A percentile compares a stretch with the other conserved stretches of the same genome.
Conservation (phyloP, 2,797 vertebrate species). For the Argya squamiceps region DNA sequence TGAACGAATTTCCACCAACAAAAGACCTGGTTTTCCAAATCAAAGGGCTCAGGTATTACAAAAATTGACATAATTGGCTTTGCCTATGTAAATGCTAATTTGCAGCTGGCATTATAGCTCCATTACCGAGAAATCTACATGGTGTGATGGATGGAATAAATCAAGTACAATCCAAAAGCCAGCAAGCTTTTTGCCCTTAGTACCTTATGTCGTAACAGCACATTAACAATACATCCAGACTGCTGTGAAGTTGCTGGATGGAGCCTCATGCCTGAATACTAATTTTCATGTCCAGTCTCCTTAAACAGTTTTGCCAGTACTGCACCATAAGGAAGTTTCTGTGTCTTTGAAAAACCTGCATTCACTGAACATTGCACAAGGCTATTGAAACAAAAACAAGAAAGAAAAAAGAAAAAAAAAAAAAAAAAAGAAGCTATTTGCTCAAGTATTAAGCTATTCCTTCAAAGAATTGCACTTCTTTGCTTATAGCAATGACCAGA, state of each 20-base stretch:
- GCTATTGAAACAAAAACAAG: neutral
- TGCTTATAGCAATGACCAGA: conserved; percentile 44
- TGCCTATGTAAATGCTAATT: neutral
- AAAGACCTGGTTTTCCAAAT: neutral
- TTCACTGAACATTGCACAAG: neutral
- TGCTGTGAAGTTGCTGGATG: conserved; percentile 3
- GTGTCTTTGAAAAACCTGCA: neutral
- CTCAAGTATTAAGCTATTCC: conserved; percentile 33
- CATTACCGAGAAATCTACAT: neutral
- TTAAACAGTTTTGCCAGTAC: neutral
- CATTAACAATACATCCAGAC: neutral
- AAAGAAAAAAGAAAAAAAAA: neutral
- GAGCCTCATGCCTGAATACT: neutral
- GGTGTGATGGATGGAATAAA: conserved; percentile 17
- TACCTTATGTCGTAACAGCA: neutral
- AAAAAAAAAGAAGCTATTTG: neutral
- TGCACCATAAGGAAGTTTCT: neutral
- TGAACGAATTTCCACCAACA: neutral
- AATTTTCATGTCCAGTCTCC: neutral
- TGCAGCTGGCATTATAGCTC: conserved; percentile 1
- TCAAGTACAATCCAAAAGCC: conserved; percentile 2
- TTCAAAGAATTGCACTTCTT: conserved; percentile 18
- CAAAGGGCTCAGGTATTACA: neutral
- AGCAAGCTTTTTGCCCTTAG: conserved; percentile 9
- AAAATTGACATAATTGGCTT: neutral